Base-by-base conservation (phyloP, 2,888 invertebrate species). In the Andrena minutula region DNA sequence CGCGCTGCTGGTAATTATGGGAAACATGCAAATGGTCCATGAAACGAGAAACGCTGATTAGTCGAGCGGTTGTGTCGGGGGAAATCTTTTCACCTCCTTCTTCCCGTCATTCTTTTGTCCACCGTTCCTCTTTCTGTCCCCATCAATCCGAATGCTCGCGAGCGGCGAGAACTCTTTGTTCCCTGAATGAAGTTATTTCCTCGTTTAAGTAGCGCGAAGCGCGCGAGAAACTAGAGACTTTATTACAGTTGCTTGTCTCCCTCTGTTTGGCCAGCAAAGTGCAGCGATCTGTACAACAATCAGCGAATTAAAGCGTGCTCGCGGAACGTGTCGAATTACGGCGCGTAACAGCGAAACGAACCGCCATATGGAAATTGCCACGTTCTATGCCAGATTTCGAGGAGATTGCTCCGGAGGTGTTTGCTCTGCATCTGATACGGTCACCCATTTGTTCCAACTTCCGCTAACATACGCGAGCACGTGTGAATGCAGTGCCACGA, bases 21-120 rank as follows among this genome's bases (percentile, higher is more conserved):
- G 68, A 81, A 58, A 70, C 63, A 77, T 41, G 79, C 75, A 75
- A 86, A 84, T 79, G 79, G 23, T 65, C 70, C 64, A 60, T 78
- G 65, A 78, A 85, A 75, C 71, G 64, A 12, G 69, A 10, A 58
- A 47, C 47, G 20, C 26, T 66, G 71, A 65, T 77, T 61, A 71
- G 30, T 20, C 10, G 6, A 26, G 23, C 53, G 26, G 49, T 20
- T 51, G 35, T 0, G 16, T 47, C 63, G 64, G 26, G 26, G 68
- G 69, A 73, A 78, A 78, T 30, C n/a, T 70, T 76, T 60, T 79
- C 70, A 51, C 79, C 70, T 75, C 79, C 70, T 75, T 75, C 79
- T 79, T 78, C 16, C 41, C 32, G 49, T n/a, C 32, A 30, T 51
- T 70, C 51, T 26, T 70, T 71, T 51, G 58, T 60, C 23, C 28